phyloP scores from a whole-genome alignment of 2,888 invertebrate genomes.

The Dioctria linearis region DNA sequence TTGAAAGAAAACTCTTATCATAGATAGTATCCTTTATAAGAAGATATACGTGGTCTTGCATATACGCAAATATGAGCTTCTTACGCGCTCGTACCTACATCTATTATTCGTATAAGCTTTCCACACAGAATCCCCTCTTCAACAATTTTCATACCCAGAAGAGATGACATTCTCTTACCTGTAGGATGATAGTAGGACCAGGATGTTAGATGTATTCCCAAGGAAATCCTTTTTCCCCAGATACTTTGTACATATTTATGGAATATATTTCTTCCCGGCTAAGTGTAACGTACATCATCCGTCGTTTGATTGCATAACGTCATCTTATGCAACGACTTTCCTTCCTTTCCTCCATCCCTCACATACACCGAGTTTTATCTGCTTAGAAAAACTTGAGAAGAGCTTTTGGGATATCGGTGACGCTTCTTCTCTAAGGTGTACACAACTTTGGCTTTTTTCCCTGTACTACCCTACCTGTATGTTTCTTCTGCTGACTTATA shows the following conservation, averaged over 20 bases:
- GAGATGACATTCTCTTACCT: slow-evolving; percentile 40
- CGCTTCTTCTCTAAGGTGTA: slow-evolving; percentile 6
- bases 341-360: not conserved
- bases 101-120: not conserved
- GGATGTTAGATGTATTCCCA: slow-evolving; percentile 2
- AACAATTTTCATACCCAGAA: not conserved
- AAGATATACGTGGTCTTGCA: not conserved
- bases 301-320: slow-evolving; percentile 50
- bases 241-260: slow-evolving; percentile 50
- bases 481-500: slow-evolving; percentile 28
- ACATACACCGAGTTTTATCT: not conserved
- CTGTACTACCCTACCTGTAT: not conserved
- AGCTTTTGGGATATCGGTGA: slow-evolving; percentile 43
- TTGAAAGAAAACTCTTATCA: no score
- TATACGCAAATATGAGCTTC: slow-evolving; percentile 8
- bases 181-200: not conserved
- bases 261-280: slow-evolving; percentile 42
- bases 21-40: not conserved
- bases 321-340: slow-evolving; percentile 37
- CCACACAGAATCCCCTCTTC: slow-evolving; percentile 18
- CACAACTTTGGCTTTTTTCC: slow-evolving; percentile 34
- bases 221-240: slow-evolving; percentile 41
- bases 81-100: slow-evolving; percentile 29
- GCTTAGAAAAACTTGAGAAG: slow-evolving; percentile 24
- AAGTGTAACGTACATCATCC: slow-evolving; percentile 44